Evolutionary conservation across 2,797 vertebrate genomes (phyloP).

Genomic region (Tenualosa ilisha): DNA sequence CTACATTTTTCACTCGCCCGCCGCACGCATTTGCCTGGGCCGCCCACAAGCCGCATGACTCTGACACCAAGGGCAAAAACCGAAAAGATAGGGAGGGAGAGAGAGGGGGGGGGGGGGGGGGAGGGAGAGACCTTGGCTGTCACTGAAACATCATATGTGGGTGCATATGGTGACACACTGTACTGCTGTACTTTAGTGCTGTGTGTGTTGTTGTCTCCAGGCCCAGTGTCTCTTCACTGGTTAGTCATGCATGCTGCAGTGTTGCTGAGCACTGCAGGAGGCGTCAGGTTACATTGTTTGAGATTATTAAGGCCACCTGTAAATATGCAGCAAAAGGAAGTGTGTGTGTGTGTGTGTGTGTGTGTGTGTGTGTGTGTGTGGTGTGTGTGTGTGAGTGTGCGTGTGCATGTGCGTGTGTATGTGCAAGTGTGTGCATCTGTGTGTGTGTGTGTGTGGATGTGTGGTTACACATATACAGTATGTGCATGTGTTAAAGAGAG

Average conservation of each 20-base stretch:
- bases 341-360: background rate
- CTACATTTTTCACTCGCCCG: slow-evolving; percentile 24
- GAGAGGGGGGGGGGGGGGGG: background rate
- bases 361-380: background rate
- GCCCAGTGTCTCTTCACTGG: background rate
- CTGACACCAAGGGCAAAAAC: background rate
- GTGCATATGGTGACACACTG: slow-evolving; percentile 13
- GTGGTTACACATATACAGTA: background rate
- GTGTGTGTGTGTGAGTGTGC: background rate
- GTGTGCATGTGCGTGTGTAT: background rate
- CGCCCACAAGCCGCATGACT: slow-evolving; percentile 9
- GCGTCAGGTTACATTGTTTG: background rate
- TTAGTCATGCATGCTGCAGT: background rate
- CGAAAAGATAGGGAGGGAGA: background rate
- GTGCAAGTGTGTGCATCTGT: background rate
- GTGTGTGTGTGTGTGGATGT: background rate
- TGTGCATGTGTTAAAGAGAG: background rate
- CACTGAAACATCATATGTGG: background rate
- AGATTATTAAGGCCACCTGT: background rate
- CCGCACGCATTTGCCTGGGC: background rate
- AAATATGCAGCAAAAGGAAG: background rate
- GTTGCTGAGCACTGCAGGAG: background rate
- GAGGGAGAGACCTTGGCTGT: background rate
- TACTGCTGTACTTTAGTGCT: background rate
- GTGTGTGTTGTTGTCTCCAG: background rate